Evolutionary conservation across 2,888 invertebrate genomes (phyloP).

Genomic region (Antitype chi): DNA sequence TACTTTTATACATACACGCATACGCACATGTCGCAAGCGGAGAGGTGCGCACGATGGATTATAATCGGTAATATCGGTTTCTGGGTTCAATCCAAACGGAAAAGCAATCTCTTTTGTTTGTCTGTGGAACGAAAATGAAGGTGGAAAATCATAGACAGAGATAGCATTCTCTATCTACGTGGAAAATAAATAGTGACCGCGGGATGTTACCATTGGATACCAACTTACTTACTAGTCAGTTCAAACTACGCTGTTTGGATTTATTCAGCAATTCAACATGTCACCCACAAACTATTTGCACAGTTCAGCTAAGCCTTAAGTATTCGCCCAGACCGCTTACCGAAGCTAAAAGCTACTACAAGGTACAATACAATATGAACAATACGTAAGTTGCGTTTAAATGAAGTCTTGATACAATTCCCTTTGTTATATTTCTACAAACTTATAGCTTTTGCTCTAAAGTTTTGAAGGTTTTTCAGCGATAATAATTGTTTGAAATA

Average conservation of each 20-base stretch:
- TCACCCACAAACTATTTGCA: background rate
- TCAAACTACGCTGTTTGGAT: background rate
- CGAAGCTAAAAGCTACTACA: conserved; percentile 21
- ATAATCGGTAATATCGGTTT: conserved; percentile 51
- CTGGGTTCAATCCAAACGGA: conserved; percentile 63
- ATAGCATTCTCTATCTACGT: no score
- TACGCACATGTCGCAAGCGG: background rate
- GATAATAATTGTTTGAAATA: conserved; percentile 8
- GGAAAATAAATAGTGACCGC: conserved; percentile 15
- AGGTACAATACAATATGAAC: conserved; percentile 28
- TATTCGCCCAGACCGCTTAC: conserved; percentile 15
- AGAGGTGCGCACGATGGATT: background rate
- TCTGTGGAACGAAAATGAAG: conserved; percentile 61
- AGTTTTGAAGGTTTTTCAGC: conserved; percentile 27
- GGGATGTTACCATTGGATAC: background rate
- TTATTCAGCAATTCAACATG: background rate
- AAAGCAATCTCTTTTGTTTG: conserved; percentile 74
- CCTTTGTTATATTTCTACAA: conserved; percentile 31
- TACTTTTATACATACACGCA: background rate
- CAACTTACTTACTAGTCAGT: background rate
- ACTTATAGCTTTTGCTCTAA: conserved; percentile 16
- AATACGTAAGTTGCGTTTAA: conserved; percentile 19
- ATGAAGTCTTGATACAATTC: conserved; percentile 18
- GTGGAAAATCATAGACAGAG: conserved; percentile 31
- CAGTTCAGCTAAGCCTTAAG: conserved; percentile 1